Conservation (phyloP, 2,797 vertebrate species). For the Gallinago stenura region DNA sequence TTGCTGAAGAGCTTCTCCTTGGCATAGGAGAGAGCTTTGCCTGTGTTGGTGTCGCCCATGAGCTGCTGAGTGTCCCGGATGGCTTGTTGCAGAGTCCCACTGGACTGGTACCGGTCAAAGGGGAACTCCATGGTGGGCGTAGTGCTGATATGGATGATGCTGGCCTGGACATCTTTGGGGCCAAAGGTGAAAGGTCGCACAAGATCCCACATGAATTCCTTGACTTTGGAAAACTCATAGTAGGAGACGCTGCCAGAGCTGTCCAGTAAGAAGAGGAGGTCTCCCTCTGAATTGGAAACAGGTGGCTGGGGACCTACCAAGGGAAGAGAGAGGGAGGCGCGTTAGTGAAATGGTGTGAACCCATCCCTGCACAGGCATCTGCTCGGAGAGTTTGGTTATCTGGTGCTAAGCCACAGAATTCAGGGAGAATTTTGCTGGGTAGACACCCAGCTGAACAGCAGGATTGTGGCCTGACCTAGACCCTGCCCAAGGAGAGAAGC, state of each 20-base stretch:
- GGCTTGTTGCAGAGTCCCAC: conserved; percentile 78
- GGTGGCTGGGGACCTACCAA: conserved; percentile 25
- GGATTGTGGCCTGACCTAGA: neutral
- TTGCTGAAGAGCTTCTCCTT: conserved; percentile 80
- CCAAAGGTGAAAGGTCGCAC: conserved; percentile 87
- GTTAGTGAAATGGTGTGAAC: neutral
- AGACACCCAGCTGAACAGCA: neutral
- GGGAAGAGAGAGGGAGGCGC: neutral
- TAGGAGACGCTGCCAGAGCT: conserved; percentile 93
- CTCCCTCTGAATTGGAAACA: conserved; percentile 82
- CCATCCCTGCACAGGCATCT: neutral
- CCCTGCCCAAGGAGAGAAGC: neutral
- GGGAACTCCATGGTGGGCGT: conserved; percentile 88
- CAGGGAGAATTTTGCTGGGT: neutral
- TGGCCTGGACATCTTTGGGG: conserved; percentile 87
- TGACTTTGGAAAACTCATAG: conserved; percentile 90
- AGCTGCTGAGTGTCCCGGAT: conserved; percentile 82
- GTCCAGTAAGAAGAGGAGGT: conserved; percentile 93
- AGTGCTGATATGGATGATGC: conserved; percentile 89
- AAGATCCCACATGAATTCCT: conserved; percentile 90
- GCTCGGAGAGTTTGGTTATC: neutral
- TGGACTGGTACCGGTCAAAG: conserved; percentile 78
- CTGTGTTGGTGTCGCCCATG: conserved; percentile 94
- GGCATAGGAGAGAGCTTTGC: conserved; percentile 84
- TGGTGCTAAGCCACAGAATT: neutral